phyloP scores from a whole-genome alignment of 2,113 vertebrate species.

The Oxygymnocypris stewartii region DNA sequence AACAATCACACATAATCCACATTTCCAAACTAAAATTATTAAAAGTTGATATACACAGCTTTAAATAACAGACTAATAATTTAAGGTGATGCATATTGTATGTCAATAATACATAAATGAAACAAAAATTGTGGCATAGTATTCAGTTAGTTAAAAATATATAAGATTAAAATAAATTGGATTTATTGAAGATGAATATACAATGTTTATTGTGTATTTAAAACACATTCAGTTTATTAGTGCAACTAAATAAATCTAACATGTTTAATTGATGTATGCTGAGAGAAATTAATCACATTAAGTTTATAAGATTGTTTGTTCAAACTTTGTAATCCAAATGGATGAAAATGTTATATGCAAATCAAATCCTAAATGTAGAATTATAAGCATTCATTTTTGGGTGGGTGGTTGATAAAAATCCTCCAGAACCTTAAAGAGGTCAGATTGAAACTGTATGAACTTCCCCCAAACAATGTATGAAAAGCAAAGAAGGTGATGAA shows the following conservation, averaged over 20 bases:
- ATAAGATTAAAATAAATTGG: neutral
- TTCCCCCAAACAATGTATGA: neutral
- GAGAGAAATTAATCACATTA: neutral
- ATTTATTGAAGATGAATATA: neutral
- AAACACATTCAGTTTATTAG: too few species aligned
- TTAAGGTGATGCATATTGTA: too few species aligned
- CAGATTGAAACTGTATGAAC: neutral
- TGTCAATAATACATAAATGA: too few species aligned
- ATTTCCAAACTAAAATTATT: too few species aligned
- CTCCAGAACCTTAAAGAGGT: neutral
- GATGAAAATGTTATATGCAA: neutral
- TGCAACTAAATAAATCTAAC: too few species aligned
- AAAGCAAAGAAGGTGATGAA: conserved; percentile 1
- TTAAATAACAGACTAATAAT: too few species aligned
- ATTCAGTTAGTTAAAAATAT: neutral
- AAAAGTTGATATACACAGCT: too few species aligned
- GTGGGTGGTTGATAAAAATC: neutral
- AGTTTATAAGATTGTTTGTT: neutral
- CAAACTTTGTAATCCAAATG: neutral
- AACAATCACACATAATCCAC: too few species aligned
- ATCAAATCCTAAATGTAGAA: neutral
- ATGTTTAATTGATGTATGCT: neutral
- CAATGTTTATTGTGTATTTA: too few species aligned
- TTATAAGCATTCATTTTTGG: neutral
- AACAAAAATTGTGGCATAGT: too few species aligned